Percentiles rank a stretch among this genome's conserved stretches.
These are phyloP conservation scores for mouse (Mus musculus) DNA, from an alignment of 2,113 vertebrate genomes.

Conservation along the genomic window DNA sequence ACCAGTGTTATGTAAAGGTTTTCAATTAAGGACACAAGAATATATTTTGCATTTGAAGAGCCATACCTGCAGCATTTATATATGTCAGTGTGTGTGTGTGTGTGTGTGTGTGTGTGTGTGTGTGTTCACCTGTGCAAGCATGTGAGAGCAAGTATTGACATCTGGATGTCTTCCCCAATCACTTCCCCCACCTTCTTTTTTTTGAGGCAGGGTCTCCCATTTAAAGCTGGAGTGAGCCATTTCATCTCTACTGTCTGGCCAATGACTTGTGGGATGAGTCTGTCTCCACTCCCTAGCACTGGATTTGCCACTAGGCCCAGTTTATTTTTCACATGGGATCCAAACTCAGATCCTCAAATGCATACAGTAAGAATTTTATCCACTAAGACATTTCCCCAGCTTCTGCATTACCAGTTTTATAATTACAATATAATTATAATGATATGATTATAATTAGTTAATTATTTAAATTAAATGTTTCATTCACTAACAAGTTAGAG, in stretches of 20 bases:
- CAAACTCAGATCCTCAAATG: neutral
- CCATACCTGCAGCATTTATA: neutral
- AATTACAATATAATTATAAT: neutral
- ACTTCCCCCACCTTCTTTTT: neutral
- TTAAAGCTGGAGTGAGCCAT: neutral
- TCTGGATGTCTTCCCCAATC: neutral
- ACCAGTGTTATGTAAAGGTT: neutral
- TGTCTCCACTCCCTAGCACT: neutral
- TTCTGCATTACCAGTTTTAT: neutral
- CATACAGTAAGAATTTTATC: neutral
- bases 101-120: neutral
- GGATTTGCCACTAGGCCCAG: neutral
- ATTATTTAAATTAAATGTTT: slow-evolving; percentile 38
- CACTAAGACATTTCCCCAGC: neutral
- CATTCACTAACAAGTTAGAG: neutral
- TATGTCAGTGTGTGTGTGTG: neutral
- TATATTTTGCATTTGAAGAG: slow-evolving; percentile 21
- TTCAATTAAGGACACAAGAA: neutral
- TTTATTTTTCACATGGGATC: neutral
- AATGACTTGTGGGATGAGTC: neutral
- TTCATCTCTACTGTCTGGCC: neutral
- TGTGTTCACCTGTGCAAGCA: neutral
- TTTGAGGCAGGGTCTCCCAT: neutral
- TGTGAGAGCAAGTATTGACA: neutral
- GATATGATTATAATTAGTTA: neutral